Evolutionary conservation across 2,797 vertebrate species (phyloP), one percentile per base, ranked within the genome.

Genomic region (Spinus olivaceus): DNA sequence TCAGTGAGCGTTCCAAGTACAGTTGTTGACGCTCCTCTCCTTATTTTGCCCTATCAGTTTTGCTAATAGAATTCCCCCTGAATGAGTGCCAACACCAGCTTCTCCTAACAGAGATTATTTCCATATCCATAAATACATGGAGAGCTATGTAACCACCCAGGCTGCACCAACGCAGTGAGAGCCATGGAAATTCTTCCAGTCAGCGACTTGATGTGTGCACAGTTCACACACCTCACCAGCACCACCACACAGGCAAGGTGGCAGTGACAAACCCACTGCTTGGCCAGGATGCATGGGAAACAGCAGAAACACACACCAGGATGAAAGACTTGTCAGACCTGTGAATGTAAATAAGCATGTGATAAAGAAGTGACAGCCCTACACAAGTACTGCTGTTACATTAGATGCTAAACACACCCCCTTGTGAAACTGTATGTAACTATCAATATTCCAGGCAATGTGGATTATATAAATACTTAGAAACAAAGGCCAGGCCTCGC

Each of bases 261-360:
- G 21, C 83, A 46, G 35, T 1, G 18, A 87, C 41, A 81, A 67
- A 70, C 42, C 13, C 42, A 9, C 32, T n/a, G 50, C 50, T 27
- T 20, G 22, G 47, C 65, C 8, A 4, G 0, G 0, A 57, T 1
- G 5, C 32, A 3, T 0, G 9, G 56, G 35, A 42, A 81, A 65
- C 8, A 15, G 66, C 50, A 50, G 44, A 81, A 81, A 79, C 12
- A 66, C 33, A 76, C 44, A 73, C 44, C 2, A 46, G 50, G 53
- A 90, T 39, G 33, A 51, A 90, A 91, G 59, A 35, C 61, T 24
- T 33, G 49, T 42, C 65, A 90, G 65, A 61, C 6, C 11, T 6
- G 0, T 64, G 57, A 82, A 72, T 7, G n/a, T 64, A 81, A 86
- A 69, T 24, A 35, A 64, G 50, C 10, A 17, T 35, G 39, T 32